Conservation (phyloP, 1,140 invertebrate genomes). For the Drosophila mojavensis region DNA sequence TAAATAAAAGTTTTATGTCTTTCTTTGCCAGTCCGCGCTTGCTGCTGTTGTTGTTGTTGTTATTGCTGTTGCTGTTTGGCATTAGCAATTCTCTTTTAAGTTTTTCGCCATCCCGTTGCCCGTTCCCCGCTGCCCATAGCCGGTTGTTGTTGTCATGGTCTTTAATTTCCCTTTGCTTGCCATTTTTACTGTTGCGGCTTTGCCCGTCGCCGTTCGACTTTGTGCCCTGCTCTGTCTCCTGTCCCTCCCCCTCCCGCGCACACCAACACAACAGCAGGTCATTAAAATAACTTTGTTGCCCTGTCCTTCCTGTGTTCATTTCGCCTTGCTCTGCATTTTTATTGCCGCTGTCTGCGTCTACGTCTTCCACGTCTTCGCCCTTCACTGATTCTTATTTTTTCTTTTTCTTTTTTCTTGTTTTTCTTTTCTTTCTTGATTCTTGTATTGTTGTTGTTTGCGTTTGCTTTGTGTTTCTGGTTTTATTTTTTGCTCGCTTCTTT, state of each 20-base stretch:
- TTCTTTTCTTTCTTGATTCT: constrained; percentile 7
- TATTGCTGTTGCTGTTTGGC: constrained; percentile 18
- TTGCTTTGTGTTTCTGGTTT: constrained; percentile 31
- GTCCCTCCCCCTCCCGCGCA: not conserved
- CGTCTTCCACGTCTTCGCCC: constrained; percentile 41
- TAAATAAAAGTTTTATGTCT: constrained; percentile 41
- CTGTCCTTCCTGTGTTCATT: constrained; percentile 72
- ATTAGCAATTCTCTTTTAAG: constrained; percentile 56
- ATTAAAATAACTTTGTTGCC: constrained; percentile 80
- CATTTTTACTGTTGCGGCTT: constrained; percentile 64
- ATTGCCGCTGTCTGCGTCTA: constrained; percentile 54
- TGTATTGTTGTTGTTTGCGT: constrained; percentile 18
- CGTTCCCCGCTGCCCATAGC: not conserved
- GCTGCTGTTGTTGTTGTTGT: constrained; percentile 17
- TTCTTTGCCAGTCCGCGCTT: constrained; percentile 24
- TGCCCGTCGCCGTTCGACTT: constrained; percentile 49
- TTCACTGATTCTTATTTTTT: constrained; percentile 35
- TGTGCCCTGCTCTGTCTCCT: not conserved
- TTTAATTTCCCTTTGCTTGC: constrained; percentile 59
- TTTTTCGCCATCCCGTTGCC: constrained; percentile 36
- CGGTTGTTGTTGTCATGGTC: constrained; percentile 50
- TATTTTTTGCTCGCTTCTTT: constrained; percentile 17
- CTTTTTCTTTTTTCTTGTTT: not conserved
- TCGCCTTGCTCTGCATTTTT: constrained; percentile 75
- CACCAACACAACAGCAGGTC: constrained; percentile 52